Conservation (phyloP, 2,113 vertebrate genomes). For the Leucoraja erinaceus region DNA sequence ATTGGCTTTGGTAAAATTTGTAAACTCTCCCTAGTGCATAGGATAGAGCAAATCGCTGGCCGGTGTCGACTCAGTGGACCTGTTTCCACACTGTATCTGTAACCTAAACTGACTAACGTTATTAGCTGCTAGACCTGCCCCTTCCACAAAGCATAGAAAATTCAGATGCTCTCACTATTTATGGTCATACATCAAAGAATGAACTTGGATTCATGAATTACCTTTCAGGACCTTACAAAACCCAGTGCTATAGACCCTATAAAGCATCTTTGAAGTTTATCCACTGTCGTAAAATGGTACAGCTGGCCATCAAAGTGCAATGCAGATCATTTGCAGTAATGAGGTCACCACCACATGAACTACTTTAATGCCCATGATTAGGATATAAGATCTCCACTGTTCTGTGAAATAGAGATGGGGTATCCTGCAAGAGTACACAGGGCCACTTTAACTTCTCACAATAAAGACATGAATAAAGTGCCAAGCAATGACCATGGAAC, state of each 20-base stretch:
- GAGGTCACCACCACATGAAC: background rate
- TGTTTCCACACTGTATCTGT: too few species aligned
- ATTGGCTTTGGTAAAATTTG: too few species aligned
- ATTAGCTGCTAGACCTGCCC: background rate
- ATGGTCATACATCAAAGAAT: background rate
- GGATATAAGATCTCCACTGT: background rate
- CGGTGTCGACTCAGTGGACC: too few species aligned
- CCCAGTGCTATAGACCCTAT: background rate
- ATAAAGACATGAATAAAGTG: background rate
- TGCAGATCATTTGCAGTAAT: background rate
- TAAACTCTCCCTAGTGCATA: too few species aligned
- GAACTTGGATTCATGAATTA: background rate
- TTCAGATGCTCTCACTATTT: background rate
- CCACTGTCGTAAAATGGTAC: background rate
- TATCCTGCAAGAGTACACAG: too few species aligned
- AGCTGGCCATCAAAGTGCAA: background rate
- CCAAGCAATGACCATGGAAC: background rate
- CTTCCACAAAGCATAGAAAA: background rate
- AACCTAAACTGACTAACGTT: too few species aligned
- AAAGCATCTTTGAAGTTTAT: background rate
- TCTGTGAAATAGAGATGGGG: too few species aligned
- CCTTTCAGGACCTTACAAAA: background rate
- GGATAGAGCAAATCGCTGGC: too few species aligned
- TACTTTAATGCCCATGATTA: background rate
- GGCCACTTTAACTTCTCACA: background rate